phyloP scores from a whole-genome alignment of 2,113 vertebrate genomes.

The Orientallactaga bullata region DNA sequence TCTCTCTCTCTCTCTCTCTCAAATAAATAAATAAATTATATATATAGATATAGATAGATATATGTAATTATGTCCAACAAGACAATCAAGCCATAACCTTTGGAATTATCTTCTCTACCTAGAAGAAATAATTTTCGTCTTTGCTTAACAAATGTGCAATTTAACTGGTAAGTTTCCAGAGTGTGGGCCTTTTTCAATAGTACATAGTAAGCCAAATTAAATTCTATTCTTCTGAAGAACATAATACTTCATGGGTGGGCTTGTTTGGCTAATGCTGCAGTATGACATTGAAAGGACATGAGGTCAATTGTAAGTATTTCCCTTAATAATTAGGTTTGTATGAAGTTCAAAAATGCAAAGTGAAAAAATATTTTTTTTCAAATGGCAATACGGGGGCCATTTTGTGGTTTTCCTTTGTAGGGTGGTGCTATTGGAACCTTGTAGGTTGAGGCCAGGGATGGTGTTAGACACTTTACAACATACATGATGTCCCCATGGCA shows the following conservation, averaged over 20 bases:
- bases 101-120: conserved; percentile 2
- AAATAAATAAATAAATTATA: too few species aligned
- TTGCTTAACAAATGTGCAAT: not conserved
- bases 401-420: not conserved
- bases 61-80: not conserved
- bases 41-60: too few species aligned
- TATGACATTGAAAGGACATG: not conserved
- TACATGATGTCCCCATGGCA: not conserved
- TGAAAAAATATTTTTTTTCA: conserved; percentile 33
- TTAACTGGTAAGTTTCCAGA: not conserved
- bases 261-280: not conserved
- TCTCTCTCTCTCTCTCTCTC: too few species aligned
- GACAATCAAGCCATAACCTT: conserved; percentile 9
- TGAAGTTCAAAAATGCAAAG: not conserved
- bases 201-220: conserved; percentile 25
- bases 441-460: not conserved
- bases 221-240: conserved; percentile 9
- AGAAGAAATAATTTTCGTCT: conserved; percentile 38
- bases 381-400: not conserved
- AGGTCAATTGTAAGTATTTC: conserved; percentile 42
- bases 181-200: not conserved
- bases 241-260: not conserved
- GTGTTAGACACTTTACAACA: not conserved
- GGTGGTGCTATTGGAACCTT: not conserved
- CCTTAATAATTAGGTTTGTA: conserved; percentile 28